Percentiles rank a stretch among this genome's conserved stretches.
phyloP scores from a whole-genome alignment of 1,140 invertebrate species.

The Glossosoma conforme region DNA sequence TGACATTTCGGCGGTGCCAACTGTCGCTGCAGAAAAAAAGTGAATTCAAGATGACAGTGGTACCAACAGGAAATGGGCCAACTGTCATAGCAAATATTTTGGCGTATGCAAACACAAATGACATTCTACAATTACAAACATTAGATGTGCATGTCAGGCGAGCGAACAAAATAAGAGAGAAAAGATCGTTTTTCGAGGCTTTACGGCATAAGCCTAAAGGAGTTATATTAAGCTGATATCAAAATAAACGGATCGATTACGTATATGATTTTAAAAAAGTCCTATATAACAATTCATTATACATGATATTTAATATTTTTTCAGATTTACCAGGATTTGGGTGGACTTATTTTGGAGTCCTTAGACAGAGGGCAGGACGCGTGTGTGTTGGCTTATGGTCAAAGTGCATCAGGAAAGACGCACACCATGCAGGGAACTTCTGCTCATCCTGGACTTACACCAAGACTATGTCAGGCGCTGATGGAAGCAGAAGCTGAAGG shows the following conservation, averaged over 20 bases:
- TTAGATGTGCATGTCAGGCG: too few species aligned
- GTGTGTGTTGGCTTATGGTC: constrained; percentile 72
- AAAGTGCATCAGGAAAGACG: constrained; percentile 75
- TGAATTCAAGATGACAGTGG: too few species aligned
- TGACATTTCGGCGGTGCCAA: too few species aligned
- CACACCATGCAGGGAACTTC: constrained; percentile 68
- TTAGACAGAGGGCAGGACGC: constrained; percentile 55
- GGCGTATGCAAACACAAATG: too few species aligned
- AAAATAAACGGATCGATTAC: background rate
- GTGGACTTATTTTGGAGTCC: constrained; percentile 56
- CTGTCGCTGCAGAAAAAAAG: too few species aligned
- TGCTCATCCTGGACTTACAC: constrained; percentile 39
- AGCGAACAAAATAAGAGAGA: background rate
- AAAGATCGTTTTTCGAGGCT: background rate
- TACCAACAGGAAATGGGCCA: too few species aligned
- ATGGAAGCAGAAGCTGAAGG: constrained; percentile 38
- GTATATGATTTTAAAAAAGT: constrained; percentile 1
- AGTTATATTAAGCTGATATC: background rate
- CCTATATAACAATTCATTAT: background rate
- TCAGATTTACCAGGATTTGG: constrained; percentile 63
- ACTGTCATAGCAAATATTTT: too few species aligned
- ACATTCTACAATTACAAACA: too few species aligned
- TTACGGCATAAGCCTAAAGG: background rate
- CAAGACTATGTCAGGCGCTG: constrained; percentile 47
- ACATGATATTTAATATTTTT: constrained; percentile 21